phyloP scores from a whole-genome alignment of 2,113 vertebrate genomes.

The Apteryx owenii region DNA sequence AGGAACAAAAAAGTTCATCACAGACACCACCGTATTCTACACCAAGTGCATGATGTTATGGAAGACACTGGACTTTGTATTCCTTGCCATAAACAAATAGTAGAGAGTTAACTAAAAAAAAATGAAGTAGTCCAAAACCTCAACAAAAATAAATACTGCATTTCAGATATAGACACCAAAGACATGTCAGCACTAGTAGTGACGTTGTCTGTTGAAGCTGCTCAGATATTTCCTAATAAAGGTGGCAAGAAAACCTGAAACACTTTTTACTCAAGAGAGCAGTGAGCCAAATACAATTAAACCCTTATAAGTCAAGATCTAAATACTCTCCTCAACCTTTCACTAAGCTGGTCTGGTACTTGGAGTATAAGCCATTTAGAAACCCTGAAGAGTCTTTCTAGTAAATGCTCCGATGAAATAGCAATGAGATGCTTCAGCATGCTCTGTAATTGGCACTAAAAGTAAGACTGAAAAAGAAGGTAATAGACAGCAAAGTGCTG shows the following conservation, averaged over 20 bases:
- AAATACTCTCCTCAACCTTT: background rate
- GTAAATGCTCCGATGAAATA: background rate
- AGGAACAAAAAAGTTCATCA: background rate
- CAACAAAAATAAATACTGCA: background rate
- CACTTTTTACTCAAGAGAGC: background rate
- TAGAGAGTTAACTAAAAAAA: background rate
- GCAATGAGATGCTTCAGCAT: background rate
- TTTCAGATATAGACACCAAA: background rate
- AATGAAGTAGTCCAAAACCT: background rate
- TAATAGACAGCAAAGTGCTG: background rate
- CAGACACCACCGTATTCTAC: background rate
- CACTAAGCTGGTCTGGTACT: background rate
- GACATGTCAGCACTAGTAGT: accelerated
- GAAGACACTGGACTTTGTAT: background rate
- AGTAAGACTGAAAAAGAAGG: background rate
- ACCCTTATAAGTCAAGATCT: background rate
- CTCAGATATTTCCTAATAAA: background rate
- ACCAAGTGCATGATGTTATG: background rate
- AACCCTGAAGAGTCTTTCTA: background rate
- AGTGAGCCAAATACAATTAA: background rate
- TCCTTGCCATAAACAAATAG: background rate
- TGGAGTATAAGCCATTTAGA: background rate
- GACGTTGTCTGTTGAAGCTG: background rate
- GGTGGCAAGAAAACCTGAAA: background rate
- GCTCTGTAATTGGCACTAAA: background rate